phyloP scores from a whole-genome alignment of 2,113 vertebrate species.

The Cepphus grylle region DNA sequence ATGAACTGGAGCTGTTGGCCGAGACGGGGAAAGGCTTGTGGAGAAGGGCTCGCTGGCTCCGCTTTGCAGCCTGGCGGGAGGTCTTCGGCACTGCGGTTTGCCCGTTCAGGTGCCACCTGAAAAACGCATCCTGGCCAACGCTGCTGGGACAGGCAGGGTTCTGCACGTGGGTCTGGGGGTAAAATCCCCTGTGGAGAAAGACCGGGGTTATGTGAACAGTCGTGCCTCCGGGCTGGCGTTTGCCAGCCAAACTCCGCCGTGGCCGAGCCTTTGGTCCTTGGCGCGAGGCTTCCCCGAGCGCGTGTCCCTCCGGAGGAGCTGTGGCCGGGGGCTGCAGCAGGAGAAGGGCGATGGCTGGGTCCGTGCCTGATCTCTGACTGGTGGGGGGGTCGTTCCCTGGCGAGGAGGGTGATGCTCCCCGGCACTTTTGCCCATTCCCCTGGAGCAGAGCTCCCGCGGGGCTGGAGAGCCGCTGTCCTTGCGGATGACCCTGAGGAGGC shows the following conservation, averaged over 20 bases:
- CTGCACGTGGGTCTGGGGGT: fast-evolving
- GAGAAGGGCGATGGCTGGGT: neutral
- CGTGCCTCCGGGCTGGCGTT: fast-evolving
- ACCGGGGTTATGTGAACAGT: neutral
- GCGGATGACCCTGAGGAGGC: neutral
- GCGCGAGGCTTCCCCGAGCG: fast-evolving
- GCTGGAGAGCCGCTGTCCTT: neutral
- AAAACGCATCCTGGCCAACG: neutral
- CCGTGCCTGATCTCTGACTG: neutral
- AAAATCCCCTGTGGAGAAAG: neutral
- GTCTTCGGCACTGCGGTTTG: neutral
- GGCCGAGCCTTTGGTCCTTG: neutral
- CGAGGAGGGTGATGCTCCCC: fast-evolving
- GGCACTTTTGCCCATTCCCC: neutral
- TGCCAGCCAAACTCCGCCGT: neutral
- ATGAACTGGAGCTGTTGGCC: neutral
- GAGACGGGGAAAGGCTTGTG: neutral
- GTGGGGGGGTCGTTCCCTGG: fast-evolving
- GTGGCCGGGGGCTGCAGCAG: neutral
- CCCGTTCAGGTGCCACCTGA: neutral
- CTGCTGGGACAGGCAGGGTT: neutral
- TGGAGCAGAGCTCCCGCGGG: neutral
- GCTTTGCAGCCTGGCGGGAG: neutral
- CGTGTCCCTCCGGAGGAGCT: neutral
- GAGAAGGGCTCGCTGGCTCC: neutral